Evolutionary conservation across 2,888 invertebrate genomes (phyloP).

Genomic region (Macaria notata): DNA sequence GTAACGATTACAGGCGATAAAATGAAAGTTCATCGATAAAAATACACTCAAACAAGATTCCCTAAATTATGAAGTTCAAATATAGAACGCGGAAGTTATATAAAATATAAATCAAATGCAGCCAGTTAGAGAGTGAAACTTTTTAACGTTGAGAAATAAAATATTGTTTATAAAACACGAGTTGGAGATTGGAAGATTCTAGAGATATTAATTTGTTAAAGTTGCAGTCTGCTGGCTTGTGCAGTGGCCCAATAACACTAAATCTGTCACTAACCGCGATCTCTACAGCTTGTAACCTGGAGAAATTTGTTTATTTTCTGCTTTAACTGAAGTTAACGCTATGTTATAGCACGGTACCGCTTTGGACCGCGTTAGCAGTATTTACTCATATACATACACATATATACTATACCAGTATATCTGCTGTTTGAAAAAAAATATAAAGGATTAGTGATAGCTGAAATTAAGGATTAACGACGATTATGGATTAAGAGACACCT

Average conservation of each 20-base stretch:
- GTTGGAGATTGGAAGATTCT: constrained; percentile 29
- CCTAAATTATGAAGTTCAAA: too few species aligned
- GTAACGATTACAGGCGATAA: too few species aligned
- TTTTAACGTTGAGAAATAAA: constrained; percentile 17
- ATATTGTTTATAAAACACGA: constrained; percentile 27
- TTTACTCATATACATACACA: too few species aligned
- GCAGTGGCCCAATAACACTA: constrained; percentile 44
- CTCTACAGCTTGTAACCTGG: constrained; percentile 14
- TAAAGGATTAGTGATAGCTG: too few species aligned
- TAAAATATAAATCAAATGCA: constrained; percentile 14
- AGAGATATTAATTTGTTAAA: constrained; percentile 45
- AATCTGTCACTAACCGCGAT: constrained; percentile 49
- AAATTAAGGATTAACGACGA: too few species aligned
- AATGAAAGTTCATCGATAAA: too few species aligned
- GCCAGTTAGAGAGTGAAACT: constrained; percentile 10
- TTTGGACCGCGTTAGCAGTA: too few species aligned
- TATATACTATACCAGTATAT: too few species aligned
- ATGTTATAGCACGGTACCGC: constrained; percentile 3
- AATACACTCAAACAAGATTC: too few species aligned
- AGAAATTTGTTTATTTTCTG: constrained; percentile 22
- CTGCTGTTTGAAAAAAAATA: too few species aligned
- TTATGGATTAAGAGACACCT: too few species aligned
- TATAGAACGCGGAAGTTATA: constrained; percentile 13
- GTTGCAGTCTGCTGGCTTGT: constrained; percentile 18
- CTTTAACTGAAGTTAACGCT: constrained; percentile 2